These are phyloP conservation scores for Galemys pyrenaicus DNA, from an alignment of 2,113 vertebrate species.

Conservation along the genomic window DNA sequence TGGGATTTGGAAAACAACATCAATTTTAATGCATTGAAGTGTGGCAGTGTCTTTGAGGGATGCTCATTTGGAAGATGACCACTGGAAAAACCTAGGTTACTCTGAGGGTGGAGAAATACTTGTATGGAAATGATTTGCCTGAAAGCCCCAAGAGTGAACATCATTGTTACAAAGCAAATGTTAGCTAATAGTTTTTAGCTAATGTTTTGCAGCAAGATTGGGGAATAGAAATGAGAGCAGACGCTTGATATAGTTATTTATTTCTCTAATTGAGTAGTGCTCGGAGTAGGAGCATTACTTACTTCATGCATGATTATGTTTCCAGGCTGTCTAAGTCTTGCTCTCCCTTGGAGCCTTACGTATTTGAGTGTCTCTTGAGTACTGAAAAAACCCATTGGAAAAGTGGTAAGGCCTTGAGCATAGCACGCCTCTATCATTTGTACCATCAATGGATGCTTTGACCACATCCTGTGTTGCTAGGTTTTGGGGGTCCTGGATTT, in stretches of 20 bases:
- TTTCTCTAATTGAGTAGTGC: background rate
- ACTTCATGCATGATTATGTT: background rate
- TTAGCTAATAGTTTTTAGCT: constrained; percentile 21
- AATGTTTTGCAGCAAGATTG: constrained; percentile 13
- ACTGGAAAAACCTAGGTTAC: background rate
- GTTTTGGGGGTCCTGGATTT: too few relatives aligned
- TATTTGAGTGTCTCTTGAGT: background rate
- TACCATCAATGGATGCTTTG: background rate
- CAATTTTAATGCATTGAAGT: constrained; percentile 1
- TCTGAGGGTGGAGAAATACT: background rate
- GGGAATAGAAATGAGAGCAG: background rate
- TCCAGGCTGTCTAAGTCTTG: background rate
- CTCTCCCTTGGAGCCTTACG: background rate
- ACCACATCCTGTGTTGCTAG: background rate
- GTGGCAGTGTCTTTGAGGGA: background rate
- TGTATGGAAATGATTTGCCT: background rate
- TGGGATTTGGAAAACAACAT: background rate
- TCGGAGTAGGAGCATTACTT: background rate
- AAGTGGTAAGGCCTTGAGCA: background rate
- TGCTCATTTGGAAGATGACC: background rate
- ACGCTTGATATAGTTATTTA: background rate
- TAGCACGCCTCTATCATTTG: background rate
- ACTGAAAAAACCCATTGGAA: background rate
- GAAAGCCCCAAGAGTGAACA: background rate
- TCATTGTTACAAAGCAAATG: constrained; percentile 10